Percentiles rank a stretch among this genome's conserved stretches.
Conservation (phyloP, 2,888 invertebrate genomes). For the Meandrusa payeni region DNA sequence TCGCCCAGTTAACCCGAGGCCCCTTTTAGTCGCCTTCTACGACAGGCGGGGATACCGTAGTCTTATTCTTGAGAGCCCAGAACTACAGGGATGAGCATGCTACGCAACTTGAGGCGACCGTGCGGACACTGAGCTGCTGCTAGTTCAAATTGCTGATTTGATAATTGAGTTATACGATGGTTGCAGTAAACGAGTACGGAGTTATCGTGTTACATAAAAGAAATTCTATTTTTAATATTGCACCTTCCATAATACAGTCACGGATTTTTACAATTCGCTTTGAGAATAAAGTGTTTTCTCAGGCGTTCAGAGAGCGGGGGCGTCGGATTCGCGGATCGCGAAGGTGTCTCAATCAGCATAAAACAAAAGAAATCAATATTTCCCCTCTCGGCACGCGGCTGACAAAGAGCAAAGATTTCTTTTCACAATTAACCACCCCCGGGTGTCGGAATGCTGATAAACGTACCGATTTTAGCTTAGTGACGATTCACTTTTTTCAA, state of each 20-base stretch:
- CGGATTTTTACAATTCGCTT: conserved; percentile 52
- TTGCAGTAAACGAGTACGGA: no score
- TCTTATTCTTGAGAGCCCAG: no score
- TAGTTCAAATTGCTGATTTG: no score
- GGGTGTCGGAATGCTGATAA: conserved; percentile 68
- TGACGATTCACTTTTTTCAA: conserved; percentile 39
- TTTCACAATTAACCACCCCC: conserved; percentile 78
- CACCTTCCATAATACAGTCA: conserved; percentile 33
- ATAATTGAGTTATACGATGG: no score
- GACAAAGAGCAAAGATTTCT: conserved; percentile 81
- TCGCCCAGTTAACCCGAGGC: no score
- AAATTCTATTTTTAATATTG: no score
- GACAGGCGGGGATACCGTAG: no score
- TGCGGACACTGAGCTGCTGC: no score
- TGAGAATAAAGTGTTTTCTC: conserved; percentile 71
- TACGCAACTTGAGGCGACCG: no score
- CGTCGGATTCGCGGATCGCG: conserved; percentile 54
- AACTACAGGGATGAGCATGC: no score
- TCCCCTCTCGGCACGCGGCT: conserved; percentile 60
- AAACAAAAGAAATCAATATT: conserved; percentile 81
- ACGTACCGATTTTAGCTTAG: conserved; percentile 55
- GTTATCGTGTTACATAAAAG: no score
- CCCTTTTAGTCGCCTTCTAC: no score
- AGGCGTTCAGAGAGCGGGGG: conserved; percentile 58
- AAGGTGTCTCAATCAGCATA: conserved; percentile 82